Percentiles rank a stretch among this genome's conserved stretches.
These are phyloP conservation scores for Idaea aversata DNA, from an alignment of 2,888 invertebrate species.

Conservation along the genomic window DNA sequence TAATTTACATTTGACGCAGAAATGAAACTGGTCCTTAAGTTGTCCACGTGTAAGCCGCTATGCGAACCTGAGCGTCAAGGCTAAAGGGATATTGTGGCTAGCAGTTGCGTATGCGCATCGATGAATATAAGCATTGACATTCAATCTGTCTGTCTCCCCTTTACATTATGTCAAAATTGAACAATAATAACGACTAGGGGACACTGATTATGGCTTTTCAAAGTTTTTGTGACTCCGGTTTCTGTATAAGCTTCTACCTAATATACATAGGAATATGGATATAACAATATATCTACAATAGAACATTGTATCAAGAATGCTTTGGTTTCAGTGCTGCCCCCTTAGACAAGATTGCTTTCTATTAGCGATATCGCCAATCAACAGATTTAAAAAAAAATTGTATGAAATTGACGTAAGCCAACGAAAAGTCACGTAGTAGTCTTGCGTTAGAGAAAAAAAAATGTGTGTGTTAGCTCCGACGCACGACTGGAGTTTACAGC, in stretches of 20 bases:
- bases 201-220: background rate
- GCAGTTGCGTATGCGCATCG: slow-evolving; percentile 22
- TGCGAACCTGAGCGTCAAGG: slow-evolving; percentile 47
- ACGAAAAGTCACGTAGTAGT: too few relatives aligned
- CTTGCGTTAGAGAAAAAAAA: too few relatives aligned
- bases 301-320: slow-evolving; percentile 6
- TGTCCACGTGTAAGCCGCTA: slow-evolving; percentile 46
- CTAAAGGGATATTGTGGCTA: slow-evolving; percentile 31
- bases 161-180: slow-evolving; percentile 10
- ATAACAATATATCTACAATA: too few relatives aligned
- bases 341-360: too few relatives aligned
- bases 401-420: too few relatives aligned
- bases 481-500: too few relatives aligned
- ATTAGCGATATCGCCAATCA: too few relatives aligned
- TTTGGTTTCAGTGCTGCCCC: too few relatives aligned
- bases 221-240: background rate
- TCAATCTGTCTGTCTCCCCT: slow-evolving; percentile 5
- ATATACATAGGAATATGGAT: background rate
- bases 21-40: slow-evolving; percentile 25
- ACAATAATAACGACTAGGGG: slow-evolving; percentile 7
- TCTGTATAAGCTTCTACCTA: background rate
- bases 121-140: slow-evolving; percentile 10
- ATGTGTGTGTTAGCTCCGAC: too few relatives aligned
- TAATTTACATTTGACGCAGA: background rate
- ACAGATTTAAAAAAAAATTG: too few relatives aligned